phyloP scores from a whole-genome alignment of 2,888 invertebrate species.

The Apamea anceps region DNA sequence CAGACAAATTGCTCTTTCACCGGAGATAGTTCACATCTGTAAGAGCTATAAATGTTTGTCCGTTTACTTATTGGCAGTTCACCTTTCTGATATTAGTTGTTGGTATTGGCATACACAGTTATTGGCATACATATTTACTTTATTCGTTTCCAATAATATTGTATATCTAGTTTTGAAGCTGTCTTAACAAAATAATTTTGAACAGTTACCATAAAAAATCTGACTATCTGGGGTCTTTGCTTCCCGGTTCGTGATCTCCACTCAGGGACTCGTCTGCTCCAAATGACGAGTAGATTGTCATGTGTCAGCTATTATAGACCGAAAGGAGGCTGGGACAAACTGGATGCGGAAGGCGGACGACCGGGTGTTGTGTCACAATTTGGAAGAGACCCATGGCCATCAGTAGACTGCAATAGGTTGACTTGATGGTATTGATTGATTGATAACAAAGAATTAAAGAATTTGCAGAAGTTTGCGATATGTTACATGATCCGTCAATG shows the following conservation, averaged over 20 bases:
- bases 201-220: not conserved
- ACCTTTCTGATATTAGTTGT: not conserved
- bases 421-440: not conserved
- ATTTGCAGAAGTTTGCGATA: not conserved
- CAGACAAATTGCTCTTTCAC: slow-evolving; percentile 36
- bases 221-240: not conserved
- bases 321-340: not conserved
- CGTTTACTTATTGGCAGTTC: slow-evolving; percentile 13
- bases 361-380: not conserved
- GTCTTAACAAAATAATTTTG: not conserved
- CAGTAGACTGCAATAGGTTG: not conserved
- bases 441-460: not conserved
- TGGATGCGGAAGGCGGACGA: not conserved
- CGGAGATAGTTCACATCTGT: slow-evolving; percentile 6
- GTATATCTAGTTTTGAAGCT: not conserved
- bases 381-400: not conserved
- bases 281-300: not conserved
- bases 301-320: not conserved
- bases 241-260: not conserved
- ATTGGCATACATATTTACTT: not conserved
- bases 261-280: not conserved
- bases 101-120: not conserved
- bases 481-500: slow-evolving; percentile 6
- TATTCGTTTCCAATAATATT: not conserved
- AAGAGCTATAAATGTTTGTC: slow-evolving; percentile 7